These are phyloP conservation scores for Zaprionus ghesquierei DNA, from an alignment of 1,140 invertebrate genomes.

Conservation along the genomic window DNA sequence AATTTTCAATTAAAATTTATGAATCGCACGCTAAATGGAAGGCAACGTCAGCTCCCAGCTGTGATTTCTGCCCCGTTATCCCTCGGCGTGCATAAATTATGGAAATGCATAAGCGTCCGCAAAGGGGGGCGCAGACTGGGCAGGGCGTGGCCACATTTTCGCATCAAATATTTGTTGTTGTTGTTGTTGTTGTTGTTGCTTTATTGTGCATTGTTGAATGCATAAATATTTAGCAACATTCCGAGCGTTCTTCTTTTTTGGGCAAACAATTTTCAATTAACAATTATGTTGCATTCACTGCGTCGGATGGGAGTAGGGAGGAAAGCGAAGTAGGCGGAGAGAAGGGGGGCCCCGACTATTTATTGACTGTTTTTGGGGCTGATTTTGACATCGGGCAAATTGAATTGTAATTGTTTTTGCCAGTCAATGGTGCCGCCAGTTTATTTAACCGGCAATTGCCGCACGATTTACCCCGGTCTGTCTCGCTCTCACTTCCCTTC, in stretches of 20 bases:
- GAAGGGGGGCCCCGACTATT: constrained; percentile 2
- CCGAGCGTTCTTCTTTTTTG: constrained; percentile 29
- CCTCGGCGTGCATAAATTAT: constrained; percentile 61
- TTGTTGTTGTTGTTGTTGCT: no score
- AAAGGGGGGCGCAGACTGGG: background rate
- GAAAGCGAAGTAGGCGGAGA: background rate
- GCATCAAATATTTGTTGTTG: constrained; percentile 46
- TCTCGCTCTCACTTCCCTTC: no score
- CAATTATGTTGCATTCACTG: constrained; percentile 58
- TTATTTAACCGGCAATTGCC: constrained; percentile 41
- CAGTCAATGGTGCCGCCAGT: constrained; percentile 24
- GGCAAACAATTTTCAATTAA: constrained; percentile 73
- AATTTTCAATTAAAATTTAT: constrained; percentile 77
- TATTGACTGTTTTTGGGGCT: constrained; percentile 46
- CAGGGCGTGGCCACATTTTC: constrained; percentile 20
- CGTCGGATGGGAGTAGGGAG: background rate
- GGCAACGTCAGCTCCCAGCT: constrained; percentile 8
- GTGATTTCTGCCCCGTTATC: constrained; percentile 10
- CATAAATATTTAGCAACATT: constrained; percentile 67
- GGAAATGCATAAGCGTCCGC: constrained; percentile 43
- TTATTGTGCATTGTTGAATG: constrained; percentile 68
- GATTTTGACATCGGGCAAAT: constrained; percentile 74
- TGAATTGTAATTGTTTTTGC: constrained; percentile 78
- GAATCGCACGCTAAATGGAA: constrained; percentile 50
- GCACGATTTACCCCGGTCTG: background rate